Base-by-base conservation (phyloP, 2,797 vertebrate genomes). In the Buceros bicornis region DNA sequence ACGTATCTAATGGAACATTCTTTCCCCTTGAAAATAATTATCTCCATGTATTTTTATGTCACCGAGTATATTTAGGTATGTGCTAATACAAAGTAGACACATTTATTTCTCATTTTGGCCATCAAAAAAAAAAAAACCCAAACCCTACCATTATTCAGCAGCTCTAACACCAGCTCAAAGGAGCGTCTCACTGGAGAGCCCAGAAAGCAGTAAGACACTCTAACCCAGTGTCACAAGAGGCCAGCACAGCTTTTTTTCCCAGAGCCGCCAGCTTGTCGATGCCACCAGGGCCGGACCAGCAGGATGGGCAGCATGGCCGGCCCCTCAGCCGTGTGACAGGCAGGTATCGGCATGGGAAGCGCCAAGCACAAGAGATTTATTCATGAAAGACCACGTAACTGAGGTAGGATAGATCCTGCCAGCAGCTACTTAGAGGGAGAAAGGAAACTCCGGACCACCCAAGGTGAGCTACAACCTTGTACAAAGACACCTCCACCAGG, bases 321-420 rank as follows among this genome's bases (percentile, higher is more conserved):
- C 58, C 13, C 50, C 0, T 0, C 0, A 1, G 82, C 0, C 5
- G 5, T 3, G 71, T 3, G 0, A 21, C 35, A 0, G 3, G 16
- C 48, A 66, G 35, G 11, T 12, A 61, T 13, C 3, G 2, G 31
- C 45, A 33, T 0, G 1, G 20, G 3, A 42, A 21, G 24, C 5
- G 71, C 72, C 73, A 33, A 37, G 54, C 77, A 79, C 72, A 9
- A 10, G 80, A 42, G 24, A 45, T 64, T 76, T 42, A 64, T 16
- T 28, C 78, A 81, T 1, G 7, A 86, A 57, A 76, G 40, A 64
- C n/a, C 18, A 5, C 16, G 51, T 15, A 43, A 72, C 43, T 82
- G 93, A 96, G 91, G 96, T 94, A 96, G 91, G 82, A 65, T 24
- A 76, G 62, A 84, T 70, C 51, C 85, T 89, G 82, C 66, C 73